Percentiles rank a stretch among this genome's conserved stretches.
Evolutionary conservation across 1,140 invertebrate species (phyloP).

Genomic region (Hylaeus anthracinus): DNA sequence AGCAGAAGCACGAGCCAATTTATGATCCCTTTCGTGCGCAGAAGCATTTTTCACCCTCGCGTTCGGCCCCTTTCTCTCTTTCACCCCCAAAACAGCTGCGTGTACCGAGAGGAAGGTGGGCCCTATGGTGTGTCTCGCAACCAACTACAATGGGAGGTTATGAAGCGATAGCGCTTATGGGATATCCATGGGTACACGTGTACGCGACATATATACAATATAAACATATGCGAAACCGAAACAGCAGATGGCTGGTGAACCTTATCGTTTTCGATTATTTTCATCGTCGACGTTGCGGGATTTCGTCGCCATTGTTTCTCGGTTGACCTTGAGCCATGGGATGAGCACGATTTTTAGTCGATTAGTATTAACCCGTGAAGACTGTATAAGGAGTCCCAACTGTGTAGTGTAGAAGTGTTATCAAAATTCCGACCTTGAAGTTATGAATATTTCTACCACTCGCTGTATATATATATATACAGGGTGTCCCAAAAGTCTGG

Average conservation of each 20-base stretch:
- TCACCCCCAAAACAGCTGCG: conserved; percentile 31
- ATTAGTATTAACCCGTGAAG: too few species aligned
- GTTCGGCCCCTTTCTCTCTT: not conserved
- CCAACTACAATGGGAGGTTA: conserved; percentile 44
- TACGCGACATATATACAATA: conserved; percentile 18
- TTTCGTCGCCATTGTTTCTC: not conserved
- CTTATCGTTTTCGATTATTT: conserved; percentile 64
- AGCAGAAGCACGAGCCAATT: conserved; percentile 6
- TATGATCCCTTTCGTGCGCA: not conserved
- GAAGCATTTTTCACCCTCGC: conserved; percentile 2
- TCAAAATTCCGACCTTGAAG: too few species aligned
- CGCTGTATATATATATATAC: too few species aligned
- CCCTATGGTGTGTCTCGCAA: conserved; percentile 3
- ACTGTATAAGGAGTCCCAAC: too few species aligned
- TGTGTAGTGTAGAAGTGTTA: too few species aligned
- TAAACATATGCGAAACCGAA: conserved; percentile 67
- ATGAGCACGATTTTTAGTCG: too few species aligned
- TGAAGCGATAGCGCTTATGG: conserved; percentile 68
- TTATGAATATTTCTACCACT: too few species aligned
- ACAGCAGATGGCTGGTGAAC: conserved; percentile 67
- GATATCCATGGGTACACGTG: conserved; percentile 68
- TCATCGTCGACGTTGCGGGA: not conserved
- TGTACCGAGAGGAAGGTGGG: conserved; percentile 25
- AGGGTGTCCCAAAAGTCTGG: too few species aligned
- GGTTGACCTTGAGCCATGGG: not conserved